Conservation (phyloP, 2,113 vertebrate genomes). For the Petrocephalus zakoni region DNA sequence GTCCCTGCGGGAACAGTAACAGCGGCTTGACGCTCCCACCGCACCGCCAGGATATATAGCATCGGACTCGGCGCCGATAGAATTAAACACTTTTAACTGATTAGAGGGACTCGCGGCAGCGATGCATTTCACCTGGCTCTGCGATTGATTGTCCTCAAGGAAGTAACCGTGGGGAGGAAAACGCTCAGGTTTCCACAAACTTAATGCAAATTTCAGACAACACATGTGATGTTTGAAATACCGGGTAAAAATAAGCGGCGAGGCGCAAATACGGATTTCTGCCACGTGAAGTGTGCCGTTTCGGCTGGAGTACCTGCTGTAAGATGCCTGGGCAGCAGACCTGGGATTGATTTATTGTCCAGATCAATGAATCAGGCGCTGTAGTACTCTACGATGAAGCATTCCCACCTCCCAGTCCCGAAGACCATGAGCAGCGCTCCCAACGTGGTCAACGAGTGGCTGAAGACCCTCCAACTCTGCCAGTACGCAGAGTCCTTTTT, state of each 20-base stretch:
- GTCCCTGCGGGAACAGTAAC: neutral
- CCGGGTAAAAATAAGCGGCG: neutral
- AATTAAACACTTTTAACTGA: neutral
- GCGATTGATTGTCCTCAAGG: neutral
- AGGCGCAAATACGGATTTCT: neutral
- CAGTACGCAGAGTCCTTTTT: slow-evolving; percentile 91
- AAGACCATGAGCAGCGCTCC: slow-evolving; percentile 71
- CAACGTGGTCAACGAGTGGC: slow-evolving; percentile 89
- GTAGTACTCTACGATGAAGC: neutral
- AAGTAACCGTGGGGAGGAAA: neutral
- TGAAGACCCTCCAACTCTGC: slow-evolving; percentile 77
- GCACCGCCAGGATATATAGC: neutral
- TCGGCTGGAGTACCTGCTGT: neutral
- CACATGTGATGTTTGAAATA: neutral
- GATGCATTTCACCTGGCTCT: neutral
- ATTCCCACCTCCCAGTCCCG: neutral
- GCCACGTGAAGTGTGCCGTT: neutral
- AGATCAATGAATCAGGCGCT: neutral
- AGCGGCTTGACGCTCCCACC: neutral
- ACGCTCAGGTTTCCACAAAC: neutral
- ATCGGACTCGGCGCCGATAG: neutral
- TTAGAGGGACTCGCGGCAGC: neutral
- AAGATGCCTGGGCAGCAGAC: neutral
- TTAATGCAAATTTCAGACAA: neutral
- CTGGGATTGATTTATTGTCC: neutral